Evolutionary conservation across 2,113 vertebrate genomes (phyloP).

Genomic region (Polypterus bichir): DNA sequence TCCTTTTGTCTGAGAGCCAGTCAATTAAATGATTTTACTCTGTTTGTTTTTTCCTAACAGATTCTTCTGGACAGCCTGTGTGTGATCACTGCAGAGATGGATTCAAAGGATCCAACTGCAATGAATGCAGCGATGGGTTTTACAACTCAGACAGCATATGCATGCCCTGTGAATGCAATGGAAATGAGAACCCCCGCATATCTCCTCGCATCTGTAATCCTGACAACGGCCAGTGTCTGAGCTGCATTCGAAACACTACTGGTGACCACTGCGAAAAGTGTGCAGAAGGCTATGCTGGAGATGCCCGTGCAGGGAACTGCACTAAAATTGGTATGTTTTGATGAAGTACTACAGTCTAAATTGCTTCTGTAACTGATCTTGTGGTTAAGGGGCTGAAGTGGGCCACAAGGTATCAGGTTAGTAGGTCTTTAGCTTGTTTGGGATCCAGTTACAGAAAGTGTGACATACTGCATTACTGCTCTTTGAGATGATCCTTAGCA

Average conservation of each 20-base stretch:
- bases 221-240: constrained; percentile 64
- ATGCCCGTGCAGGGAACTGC: constrained; percentile 57
- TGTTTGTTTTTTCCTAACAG: constrained; percentile 39
- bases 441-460: too few relatives aligned
- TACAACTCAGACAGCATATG: constrained; percentile 66
- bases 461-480: too few relatives aligned
- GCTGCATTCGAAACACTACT: constrained; percentile 63
- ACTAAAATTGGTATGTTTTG: constrained; percentile 54
- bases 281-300: constrained; percentile 52
- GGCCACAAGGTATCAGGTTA: too few relatives aligned
- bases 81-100: constrained; percentile 63
- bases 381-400: too few relatives aligned
- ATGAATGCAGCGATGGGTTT: constrained; percentile 60
- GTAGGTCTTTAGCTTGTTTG: neutral
- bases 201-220: constrained; percentile 56
- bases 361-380: too few relatives aligned
- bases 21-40: too few relatives aligned
- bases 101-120: constrained; percentile 60
- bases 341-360: too few relatives aligned
- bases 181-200: constrained; percentile 58
- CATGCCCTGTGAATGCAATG: constrained; percentile 61
- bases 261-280: constrained; percentile 69
- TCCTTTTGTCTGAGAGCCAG: too few relatives aligned
- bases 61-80: constrained; percentile 30
- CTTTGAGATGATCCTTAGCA: too few relatives aligned